phyloP scores from a whole-genome alignment of 2,888 invertebrate genomes.

The Nebria brevicollis region DNA sequence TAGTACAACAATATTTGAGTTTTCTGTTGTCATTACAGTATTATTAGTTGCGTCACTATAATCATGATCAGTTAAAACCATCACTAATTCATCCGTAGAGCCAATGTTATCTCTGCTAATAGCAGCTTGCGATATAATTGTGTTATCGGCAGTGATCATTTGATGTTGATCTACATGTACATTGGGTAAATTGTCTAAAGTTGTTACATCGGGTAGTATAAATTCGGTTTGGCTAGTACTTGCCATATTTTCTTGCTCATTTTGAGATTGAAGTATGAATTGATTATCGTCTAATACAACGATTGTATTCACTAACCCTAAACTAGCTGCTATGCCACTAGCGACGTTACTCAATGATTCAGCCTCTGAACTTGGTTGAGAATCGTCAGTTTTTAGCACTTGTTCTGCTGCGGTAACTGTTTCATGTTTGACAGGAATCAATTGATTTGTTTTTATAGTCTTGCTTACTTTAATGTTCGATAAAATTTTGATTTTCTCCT shows the following conservation, averaged over 20 bases:
- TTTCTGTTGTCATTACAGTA: conserved; percentile 63
- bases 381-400: conserved; percentile 49
- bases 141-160: conserved; percentile 52
- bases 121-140: conserved; percentile 55
- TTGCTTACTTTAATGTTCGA: conserved; percentile 49
- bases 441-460: conserved; percentile 49
- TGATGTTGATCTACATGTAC: conserved; percentile 59
- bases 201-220: conserved; percentile 61
- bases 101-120: conserved; percentile 62
- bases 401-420: conserved; percentile 43
- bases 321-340: conserved; percentile 68
- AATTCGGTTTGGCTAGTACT: conserved; percentile 55
- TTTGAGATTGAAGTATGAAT: conserved; percentile 64
- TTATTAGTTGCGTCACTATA: conserved; percentile 67
- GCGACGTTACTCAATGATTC: conserved; percentile 68
- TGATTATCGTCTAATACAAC: conserved; percentile 71
- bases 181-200: conserved; percentile 56
- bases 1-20: conserved; percentile 72
- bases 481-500: conserved; percentile 66
- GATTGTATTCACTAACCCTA: conserved; percentile 66
- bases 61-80: conserved; percentile 71
- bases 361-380: conserved; percentile 63
- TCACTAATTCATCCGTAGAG: conserved; percentile 69
- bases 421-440: conserved; percentile 41
- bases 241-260: conserved; percentile 50